Percentiles rank a stretch among this genome's conserved stretches.
Evolutionary conservation across 2,888 invertebrate species (phyloP).

Genomic region (Acanthosepion esculentum): DNA sequence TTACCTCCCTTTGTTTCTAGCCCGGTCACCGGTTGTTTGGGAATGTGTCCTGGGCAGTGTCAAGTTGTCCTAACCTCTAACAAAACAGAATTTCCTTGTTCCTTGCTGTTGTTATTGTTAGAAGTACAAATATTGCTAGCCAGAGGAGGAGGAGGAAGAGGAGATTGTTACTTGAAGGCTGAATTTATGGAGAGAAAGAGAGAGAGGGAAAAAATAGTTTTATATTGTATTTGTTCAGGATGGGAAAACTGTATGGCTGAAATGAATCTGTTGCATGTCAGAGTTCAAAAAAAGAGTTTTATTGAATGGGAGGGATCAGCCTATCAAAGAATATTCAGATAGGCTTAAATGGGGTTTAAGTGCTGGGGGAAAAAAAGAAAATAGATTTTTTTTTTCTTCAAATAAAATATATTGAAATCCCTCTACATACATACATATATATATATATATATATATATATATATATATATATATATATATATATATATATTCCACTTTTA

Average conservation of each 20-base stretch:
- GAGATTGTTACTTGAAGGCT: background rate
- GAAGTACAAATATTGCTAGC: constrained; percentile 33
- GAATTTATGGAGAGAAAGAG: background rate
- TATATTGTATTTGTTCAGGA: background rate
- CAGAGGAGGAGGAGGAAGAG: background rate
- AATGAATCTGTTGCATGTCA: background rate
- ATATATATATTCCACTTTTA: background rate
- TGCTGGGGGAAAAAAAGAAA: background rate
- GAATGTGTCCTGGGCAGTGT: background rate
- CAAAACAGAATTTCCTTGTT: constrained; percentile 18
- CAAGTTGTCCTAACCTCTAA: background rate
- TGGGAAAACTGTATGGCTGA: background rate
- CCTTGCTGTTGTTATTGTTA: constrained; percentile 22
- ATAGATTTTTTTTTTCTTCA: background rate
- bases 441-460: background rate
- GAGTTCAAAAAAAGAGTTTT: background rate
- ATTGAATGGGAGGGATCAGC: background rate
- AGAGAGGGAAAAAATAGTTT: background rate
- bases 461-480: background rate
- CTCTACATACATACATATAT: background rate
- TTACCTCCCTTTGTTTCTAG: constrained; percentile 1
- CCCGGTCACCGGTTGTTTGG: background rate
- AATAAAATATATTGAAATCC: background rate
- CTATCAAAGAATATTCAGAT: background rate
- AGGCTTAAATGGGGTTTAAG: background rate